phyloP scores from a whole-genome alignment of 2,888 invertebrate species.

The Drosophila peninsularis region DNA sequence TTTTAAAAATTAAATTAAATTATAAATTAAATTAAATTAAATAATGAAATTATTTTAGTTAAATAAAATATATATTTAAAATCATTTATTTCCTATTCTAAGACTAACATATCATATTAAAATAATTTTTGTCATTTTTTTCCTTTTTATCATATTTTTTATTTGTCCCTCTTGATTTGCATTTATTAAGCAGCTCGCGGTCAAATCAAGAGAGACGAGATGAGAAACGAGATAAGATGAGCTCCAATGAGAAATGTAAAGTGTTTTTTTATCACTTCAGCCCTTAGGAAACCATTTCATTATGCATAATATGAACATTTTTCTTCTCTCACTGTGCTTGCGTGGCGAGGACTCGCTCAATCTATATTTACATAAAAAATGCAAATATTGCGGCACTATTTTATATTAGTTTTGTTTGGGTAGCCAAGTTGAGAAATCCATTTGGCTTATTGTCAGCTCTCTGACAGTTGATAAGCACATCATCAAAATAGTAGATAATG shows the following conservation, averaged over 20 bases:
- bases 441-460: conserved; percentile 59
- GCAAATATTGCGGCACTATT: conserved; percentile 44
- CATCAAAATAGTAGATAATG: conserved; percentile 44
- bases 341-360: conserved; percentile 7
- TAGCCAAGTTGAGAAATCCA: conserved; percentile 39
- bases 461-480: conserved; percentile 67
- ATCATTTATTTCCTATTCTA: background rate
- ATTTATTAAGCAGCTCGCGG: conserved; percentile 32
- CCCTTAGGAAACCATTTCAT: conserved; percentile 61
- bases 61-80: background rate
- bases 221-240: conserved; percentile 10
- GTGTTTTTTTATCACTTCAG: conserved; percentile 50
- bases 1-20: too few relatives aligned
- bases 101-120: background rate
- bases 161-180: conserved; percentile 29
- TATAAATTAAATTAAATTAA: too few relatives aligned
- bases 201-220: conserved; percentile 18
- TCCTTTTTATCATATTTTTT: background rate
- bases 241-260: conserved; percentile 38
- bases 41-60: background rate
- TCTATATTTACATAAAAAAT: conserved; percentile 58
- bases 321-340: conserved; percentile 1
- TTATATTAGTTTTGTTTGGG: conserved; percentile 24
- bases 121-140: background rate
- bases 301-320: conserved; percentile 58